Evolutionary conservation across 2,888 invertebrate genomes (phyloP), one percentile per base, ranked within the genome.

Genomic region (Diaphora mendica): DNA sequence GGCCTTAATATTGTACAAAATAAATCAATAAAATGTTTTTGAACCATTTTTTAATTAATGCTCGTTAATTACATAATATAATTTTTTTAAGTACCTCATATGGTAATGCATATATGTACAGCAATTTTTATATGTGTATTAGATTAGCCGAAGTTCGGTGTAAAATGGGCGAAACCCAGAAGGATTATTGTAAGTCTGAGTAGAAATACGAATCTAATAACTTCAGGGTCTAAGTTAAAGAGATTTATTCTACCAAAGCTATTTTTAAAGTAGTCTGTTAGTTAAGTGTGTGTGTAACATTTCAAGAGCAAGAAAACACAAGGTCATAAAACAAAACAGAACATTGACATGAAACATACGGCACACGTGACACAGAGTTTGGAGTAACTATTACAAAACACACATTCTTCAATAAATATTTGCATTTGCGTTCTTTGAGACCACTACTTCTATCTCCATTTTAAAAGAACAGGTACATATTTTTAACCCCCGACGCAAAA

Each of bases 301-400:
- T 83, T 87, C 85, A 85, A 86, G 82, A 81, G 79, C 82, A 84
- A 84, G 77, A 77, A 80, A 74, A 70, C 69, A 76, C 82, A 87
- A 88, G 86, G 85, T 84, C 81, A 74, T 30, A 64, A 78, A 70
- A 82, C 76, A 83, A 85, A 87, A 88, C 82, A 86, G 82, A 85
- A 81, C 82, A 77, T 79, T 84, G 81, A 88, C 83, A 86, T 72
- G 73, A 86, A 83, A 85, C 87, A 87, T 80, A 81, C 83, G 87
- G 77, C 80, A 71, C 78, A 82, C 74, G 75, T 74, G 78, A 77
- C 84, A 79, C 68, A 69, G 71, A 68, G 70, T 73, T 69, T 77
- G 76, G 44, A 68, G 75, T 73, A 75, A 77, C 75, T 75, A 79
- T 74, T 74, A 78, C 77, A 75, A 73, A 71, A 68, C 74, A 77